Base-by-base conservation (phyloP, 1,140 invertebrate species). In the Halictus rubicundus region DNA sequence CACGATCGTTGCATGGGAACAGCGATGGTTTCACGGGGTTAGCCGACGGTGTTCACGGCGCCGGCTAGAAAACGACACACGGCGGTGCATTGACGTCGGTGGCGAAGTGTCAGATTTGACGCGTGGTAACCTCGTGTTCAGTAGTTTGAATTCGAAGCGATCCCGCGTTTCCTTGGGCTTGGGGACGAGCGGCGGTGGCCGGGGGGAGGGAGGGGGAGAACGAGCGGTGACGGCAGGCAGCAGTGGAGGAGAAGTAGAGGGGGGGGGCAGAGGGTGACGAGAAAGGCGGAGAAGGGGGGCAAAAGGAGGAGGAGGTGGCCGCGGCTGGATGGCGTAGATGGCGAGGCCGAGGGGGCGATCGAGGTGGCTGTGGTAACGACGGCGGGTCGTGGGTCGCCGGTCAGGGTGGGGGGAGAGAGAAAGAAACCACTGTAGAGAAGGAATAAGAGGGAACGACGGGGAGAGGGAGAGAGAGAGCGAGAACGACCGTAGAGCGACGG, bases 101-200 rank as follows among this genome's bases (percentile, higher is more conserved):
- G 70, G 61, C 75, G 85, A 88, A 88, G 92, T 91, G 92, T 92
- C 92, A 93, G 90, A 92, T 93, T 93, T 93, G 92, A 93, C 92
- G 92, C 92, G 92, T 93, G 92, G 89, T 92, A 93, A 93, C 92
- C 92, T 93, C 91, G 92, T 93, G 92, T 93, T 92, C 92, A 90
- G 92, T 92, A 90, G 91, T 93, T 93, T 93, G 91, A 93, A 93
- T 93, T 93, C 90, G 85, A 93, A 92, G 90, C 92, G 90, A 93
- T 92, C 92, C 92, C 92, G 92, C 92, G 92, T 93, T 93, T 93
- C 90, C 92, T 93, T 92, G 92, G 91, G 81, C 88, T 87, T 85
- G 78, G 86, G 81, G 85, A 81, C 68, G 83, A 64, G 66, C 27
- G 72, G 60, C 52, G 74, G 73, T 27, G 78, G 57, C 78, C 59